Percentiles rank a stretch among this genome's conserved stretches.
Conservation (phyloP, 2,113 vertebrate genomes). For the Tychaedon coryphoeus region DNA sequence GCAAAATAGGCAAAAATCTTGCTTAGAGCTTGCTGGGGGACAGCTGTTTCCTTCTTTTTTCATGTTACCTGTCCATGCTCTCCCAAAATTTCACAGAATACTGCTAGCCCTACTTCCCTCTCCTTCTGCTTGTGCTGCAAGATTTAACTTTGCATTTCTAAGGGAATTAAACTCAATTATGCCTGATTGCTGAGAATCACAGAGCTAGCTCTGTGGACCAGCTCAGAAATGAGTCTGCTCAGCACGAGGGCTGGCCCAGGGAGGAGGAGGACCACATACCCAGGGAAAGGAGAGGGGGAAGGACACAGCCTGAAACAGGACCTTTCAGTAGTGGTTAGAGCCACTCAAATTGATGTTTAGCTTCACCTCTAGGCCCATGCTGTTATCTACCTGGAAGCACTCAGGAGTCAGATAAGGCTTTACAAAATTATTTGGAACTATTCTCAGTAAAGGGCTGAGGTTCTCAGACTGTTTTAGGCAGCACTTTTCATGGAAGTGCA, state of each 20-base stretch:
- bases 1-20: not conserved
- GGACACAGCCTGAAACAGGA: not conserved
- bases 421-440: not conserved
- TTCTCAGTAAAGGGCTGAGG: not conserved
- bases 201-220: not conserved
- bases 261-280: not conserved
- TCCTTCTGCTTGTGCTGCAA: not conserved
- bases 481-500: not conserved
- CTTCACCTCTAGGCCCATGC: not conserved
- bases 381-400: not conserved
- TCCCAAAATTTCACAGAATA: not conserved
- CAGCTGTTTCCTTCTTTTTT: not conserved
- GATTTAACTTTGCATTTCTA: not conserved
- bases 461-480: not conserved
- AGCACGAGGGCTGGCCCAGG: not conserved
- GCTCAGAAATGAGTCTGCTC: not conserved
- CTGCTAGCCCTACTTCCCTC: not conserved
- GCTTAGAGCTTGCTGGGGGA: not conserved
- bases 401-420: not conserved
- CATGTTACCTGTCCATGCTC: fast-evolving
- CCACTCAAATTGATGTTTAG: not conserved
- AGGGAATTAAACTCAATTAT: not conserved
- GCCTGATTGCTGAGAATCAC: not conserved
- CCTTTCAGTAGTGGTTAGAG: not conserved
- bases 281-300: not conserved